phyloP scores from a whole-genome alignment of 2,797 vertebrate genomes.

The Pipistrellus kuhlii region DNA sequence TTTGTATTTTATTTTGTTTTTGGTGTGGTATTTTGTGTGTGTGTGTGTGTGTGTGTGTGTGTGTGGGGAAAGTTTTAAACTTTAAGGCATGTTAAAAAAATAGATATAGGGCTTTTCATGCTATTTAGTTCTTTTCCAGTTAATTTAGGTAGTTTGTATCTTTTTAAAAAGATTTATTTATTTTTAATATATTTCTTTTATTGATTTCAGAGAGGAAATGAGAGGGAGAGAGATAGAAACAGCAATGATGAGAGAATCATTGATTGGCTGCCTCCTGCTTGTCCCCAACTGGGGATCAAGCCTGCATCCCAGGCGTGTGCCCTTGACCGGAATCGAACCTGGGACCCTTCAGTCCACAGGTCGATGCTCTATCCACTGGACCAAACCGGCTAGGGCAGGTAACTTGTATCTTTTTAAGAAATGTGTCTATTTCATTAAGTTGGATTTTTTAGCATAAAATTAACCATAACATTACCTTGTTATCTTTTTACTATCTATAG shows the following conservation, averaged over 20 bases:
- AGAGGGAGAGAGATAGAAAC: no score
- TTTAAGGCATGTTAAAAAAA: not conserved
- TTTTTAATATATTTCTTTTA: no score
- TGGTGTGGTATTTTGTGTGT: not conserved
- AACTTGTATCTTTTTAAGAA: no score
- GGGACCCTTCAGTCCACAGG: no score
- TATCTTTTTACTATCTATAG: not conserved
- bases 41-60: no score
- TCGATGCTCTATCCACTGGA: no score
- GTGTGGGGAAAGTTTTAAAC: not conserved
- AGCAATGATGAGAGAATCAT: no score
- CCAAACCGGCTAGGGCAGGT: not conserved
- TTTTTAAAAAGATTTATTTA: not conserved
- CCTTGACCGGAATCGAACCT: no score
- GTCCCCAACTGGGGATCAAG: no score
- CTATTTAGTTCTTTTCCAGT: not conserved
- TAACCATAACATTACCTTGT: not conserved
- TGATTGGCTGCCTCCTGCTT: no score
- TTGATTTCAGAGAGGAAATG: no score
- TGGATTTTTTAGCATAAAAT: constrained; percentile 1
- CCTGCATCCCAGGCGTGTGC: no score
- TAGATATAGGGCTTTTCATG: not conserved
- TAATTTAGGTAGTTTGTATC: not conserved
- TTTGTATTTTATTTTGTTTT: not conserved
- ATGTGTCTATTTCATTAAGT: not conserved